A percentile compares a stretch with the other conserved stretches of the same genome.
Conservation (phyloP, 1,140 invertebrate genomes). For the Heliconius hewitsoni region DNA sequence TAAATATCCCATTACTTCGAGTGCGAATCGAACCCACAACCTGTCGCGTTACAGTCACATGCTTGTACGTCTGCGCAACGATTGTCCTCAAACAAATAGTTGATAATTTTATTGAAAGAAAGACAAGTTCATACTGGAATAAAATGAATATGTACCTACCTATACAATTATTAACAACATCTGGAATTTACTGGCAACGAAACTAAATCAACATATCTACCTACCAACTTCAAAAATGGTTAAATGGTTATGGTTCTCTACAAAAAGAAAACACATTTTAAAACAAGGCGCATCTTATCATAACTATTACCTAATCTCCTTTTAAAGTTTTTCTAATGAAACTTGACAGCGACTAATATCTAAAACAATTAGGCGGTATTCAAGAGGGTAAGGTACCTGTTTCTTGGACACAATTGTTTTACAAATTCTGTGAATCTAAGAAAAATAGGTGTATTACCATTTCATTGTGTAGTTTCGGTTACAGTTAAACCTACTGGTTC, state of each 20-base stretch:
- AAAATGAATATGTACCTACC: no score
- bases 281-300: slow-evolving; percentile 13
- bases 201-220: background rate
- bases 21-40: no score
- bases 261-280: background rate
- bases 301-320: slow-evolving; percentile 1
- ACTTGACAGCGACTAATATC: background rate
- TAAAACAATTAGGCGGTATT: background rate
- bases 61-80: no score
- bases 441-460: background rate
- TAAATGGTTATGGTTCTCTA: background rate
- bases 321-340: slow-evolving; percentile 22
- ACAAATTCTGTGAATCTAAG: background rate
- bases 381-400: background rate
- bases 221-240: background rate
- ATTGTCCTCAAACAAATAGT: no score
- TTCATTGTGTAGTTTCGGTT: background rate
- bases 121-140: no score
- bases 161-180: no score
- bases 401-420: background rate
- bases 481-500: background rate
- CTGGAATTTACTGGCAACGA: background rate
- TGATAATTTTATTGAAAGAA: no score
- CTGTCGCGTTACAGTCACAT: no score
- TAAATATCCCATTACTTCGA: no score